Evolutionary conservation across 2,797 vertebrate species (phyloP).

Genomic region (Pyrocephalus nanus): DNA sequence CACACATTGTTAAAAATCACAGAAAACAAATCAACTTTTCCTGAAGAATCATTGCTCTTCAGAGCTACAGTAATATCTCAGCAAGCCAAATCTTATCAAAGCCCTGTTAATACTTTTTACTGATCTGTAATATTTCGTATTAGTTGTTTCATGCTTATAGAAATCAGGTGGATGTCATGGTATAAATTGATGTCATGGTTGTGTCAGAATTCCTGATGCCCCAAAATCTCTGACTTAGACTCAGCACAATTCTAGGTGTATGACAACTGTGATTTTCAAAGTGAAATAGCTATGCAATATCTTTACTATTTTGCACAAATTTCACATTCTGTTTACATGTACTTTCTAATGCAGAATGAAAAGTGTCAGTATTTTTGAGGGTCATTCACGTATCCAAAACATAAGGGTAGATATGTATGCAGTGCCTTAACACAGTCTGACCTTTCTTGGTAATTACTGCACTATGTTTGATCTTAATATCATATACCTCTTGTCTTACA

Average conservation of each 20-base stretch:
- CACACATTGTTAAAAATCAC: not conserved
- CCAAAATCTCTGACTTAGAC: not conserved
- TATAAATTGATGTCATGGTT: not conserved
- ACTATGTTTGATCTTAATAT: not conserved
- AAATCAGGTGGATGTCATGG: not conserved
- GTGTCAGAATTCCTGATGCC: not conserved
- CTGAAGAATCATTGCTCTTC: not conserved
- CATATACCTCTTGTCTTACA: constrained; percentile 18
- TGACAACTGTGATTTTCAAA: not conserved
- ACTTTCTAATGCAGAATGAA: not conserved
- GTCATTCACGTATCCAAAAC: not conserved
- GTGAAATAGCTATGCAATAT: not conserved
- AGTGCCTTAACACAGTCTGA: not conserved
- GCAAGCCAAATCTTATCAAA: not conserved
- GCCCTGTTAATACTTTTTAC: not conserved
- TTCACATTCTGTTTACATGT: not conserved
- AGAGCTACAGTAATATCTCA: not conserved
- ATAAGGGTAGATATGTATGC: not conserved
- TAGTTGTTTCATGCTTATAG: not conserved
- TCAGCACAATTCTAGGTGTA: not conserved
- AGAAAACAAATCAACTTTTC: not conserved
- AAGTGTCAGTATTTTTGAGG: not conserved
- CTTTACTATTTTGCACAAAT: not conserved
- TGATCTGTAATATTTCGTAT: not conserved
- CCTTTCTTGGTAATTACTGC: not conserved